These are phyloP conservation scores for Mechanitis messenoides DNA, from an alignment of 2,888 invertebrate species.

Conservation along the genomic window DNA sequence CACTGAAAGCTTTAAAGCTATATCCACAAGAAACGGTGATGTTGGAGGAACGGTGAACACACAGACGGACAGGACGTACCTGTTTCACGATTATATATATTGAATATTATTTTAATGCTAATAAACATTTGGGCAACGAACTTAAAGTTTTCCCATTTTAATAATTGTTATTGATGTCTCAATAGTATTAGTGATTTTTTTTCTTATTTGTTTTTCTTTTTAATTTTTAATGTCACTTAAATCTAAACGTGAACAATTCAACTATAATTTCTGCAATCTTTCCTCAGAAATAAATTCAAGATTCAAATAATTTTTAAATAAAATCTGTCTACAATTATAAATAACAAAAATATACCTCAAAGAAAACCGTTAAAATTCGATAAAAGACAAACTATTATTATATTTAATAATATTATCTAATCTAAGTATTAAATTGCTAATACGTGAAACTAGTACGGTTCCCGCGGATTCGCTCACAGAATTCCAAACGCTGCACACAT, in stretches of 20 bases:
- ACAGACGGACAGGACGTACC: conserved; percentile 11
- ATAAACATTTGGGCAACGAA: conserved; percentile 1
- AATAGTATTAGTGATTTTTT: conserved; percentile 10
- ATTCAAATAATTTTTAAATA: no score
- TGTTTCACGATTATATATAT: conserved; percentile 17
- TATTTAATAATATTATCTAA: no score
- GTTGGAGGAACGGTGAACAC: conserved; percentile 91
- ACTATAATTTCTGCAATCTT: no score
- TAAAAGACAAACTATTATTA: no score
- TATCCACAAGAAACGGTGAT: conserved; percentile 96
- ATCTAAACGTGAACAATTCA: no score
- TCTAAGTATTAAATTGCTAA: no score
- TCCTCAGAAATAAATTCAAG: no score
- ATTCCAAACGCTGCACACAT: conserved; percentile 17
- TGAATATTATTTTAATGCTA: background rate
- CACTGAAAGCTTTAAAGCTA: conserved; percentile 88
- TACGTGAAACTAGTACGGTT: conserved; percentile 20
- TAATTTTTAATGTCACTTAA: no score
- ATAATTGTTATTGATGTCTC: conserved; percentile 1
- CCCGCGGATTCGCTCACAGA: conserved; percentile 17
- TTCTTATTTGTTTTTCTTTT: conserved; percentile 4
- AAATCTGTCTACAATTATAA: no score
- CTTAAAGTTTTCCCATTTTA: background rate
- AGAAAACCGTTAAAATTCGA: no score
- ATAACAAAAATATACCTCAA: no score